A percentile compares a stretch with the other conserved stretches of the same genome.
phyloP scores from a whole-genome alignment of 2,113 vertebrate genomes.

The Polyodon spathula region DNA sequence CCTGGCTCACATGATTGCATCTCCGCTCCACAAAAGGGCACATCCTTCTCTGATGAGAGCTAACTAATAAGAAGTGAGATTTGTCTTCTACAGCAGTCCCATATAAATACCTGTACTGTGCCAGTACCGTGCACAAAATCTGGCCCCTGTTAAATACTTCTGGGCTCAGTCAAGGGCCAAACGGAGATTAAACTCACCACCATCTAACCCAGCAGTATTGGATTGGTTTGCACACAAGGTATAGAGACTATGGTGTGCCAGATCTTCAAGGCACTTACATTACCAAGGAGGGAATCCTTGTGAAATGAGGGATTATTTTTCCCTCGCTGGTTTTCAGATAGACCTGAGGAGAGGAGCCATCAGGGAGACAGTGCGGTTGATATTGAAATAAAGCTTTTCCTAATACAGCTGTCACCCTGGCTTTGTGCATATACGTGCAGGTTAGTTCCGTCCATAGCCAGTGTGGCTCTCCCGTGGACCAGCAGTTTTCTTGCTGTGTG shows the following conservation, averaged over 20 bases:
- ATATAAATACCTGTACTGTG: too few species aligned
- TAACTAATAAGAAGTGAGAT: conserved; percentile 15
- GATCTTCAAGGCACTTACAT: too few species aligned
- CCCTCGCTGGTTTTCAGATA: neutral
- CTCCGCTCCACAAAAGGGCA: conserved; percentile 15
- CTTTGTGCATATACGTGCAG: neutral
- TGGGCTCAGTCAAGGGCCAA: too few species aligned
- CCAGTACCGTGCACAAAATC: too few species aligned
- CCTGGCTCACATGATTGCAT: conserved; percentile 8
- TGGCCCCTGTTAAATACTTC: too few species aligned
- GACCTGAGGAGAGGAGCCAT: neutral
- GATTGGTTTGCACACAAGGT: too few species aligned
- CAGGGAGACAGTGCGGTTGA: neutral
- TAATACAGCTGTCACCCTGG: neutral
- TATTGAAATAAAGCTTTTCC: neutral
- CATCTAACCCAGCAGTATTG: too few species aligned
- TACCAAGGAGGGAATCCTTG: too few species aligned
- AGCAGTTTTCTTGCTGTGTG: neutral
- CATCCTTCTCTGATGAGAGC: neutral
- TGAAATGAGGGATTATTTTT: neutral
- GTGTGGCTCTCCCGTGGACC: neutral
- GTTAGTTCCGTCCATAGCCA: neutral
- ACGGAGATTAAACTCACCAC: too few species aligned
- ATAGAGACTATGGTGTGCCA: too few species aligned
- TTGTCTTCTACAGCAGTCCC: conserved; percentile 19